phyloP scores from a whole-genome alignment of 2,113 vertebrate genomes.

The Hippocampus barbouri region DNA sequence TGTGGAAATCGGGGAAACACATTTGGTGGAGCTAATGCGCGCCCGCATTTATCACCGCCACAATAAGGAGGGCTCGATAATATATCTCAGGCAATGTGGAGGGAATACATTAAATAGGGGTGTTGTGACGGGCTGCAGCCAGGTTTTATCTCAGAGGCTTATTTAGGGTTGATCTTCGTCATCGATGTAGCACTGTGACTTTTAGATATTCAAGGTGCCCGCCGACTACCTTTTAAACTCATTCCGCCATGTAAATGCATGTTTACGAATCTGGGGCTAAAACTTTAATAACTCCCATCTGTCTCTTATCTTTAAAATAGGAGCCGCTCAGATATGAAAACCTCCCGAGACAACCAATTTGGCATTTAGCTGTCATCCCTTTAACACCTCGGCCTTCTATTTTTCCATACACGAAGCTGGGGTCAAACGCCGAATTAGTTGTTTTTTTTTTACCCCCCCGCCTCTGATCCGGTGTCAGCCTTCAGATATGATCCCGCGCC shows the following conservation, averaged over 20 bases:
- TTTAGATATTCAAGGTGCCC: slow-evolving; percentile 54
- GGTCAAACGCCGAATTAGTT: slow-evolving; percentile 54
- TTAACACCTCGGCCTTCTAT: slow-evolving; percentile 18
- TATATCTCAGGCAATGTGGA: slow-evolving; percentile 57
- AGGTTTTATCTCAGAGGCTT: slow-evolving; percentile 40
- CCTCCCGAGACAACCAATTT: slow-evolving; percentile 48
- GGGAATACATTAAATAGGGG: slow-evolving; percentile 50
- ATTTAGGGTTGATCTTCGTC: slow-evolving; percentile 53
- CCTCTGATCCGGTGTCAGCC: slow-evolving; percentile 60
- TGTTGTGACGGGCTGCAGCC: slow-evolving; percentile 55
- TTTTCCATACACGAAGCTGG: slow-evolving; percentile 26
- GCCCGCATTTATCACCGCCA: slow-evolving; percentile 70
- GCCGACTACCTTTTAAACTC: slow-evolving; percentile 44
- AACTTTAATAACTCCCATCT: slow-evolving; percentile 52
- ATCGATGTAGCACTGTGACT: slow-evolving; percentile 46
- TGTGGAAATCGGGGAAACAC: slow-evolving; percentile 67
- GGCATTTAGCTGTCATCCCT: slow-evolving; percentile 55
- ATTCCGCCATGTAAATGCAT: slow-evolving; percentile 40
- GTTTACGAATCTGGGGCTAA: slow-evolving; percentile 26
- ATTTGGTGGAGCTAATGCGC: slow-evolving; percentile 62
- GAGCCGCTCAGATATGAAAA: slow-evolving; percentile 44
- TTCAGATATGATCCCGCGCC: slow-evolving; percentile 55
- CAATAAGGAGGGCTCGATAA: slow-evolving; percentile 64
- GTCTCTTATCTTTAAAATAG: slow-evolving; percentile 48
- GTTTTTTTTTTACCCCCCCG: neutral